phyloP scores from a whole-genome alignment of 2,797 vertebrate species.

The Linurgus olivaceus region DNA sequence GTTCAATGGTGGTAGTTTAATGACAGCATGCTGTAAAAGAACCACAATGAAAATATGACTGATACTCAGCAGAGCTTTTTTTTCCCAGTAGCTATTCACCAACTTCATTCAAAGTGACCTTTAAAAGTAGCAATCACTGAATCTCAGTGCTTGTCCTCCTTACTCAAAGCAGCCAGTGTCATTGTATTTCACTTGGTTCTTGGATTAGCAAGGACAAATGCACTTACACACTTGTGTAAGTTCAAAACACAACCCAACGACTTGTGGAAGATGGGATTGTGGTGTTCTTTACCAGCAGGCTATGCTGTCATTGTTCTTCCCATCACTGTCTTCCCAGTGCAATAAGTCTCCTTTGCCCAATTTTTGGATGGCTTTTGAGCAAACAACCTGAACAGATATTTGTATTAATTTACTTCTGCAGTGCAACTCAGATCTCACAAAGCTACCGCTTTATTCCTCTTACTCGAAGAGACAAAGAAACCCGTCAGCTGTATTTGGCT shows the following conservation, averaged over 20 bases:
- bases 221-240: rapidly evolving
- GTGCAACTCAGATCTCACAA: background rate
- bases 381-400: background rate
- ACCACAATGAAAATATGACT: background rate
- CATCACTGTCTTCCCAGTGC: background rate
- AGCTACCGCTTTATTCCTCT: background rate
- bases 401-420: background rate
- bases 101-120: background rate
- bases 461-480: background rate
- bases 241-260: background rate
- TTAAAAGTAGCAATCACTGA: background rate
- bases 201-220: background rate
- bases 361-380: background rate
- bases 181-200: background rate
- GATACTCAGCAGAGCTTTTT: background rate
- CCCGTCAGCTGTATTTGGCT: background rate
- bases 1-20: background rate
- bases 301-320: background rate
- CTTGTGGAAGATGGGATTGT: background rate
- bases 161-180: background rate
- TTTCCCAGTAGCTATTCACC: background rate
- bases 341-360: background rate
- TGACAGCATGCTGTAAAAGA: background rate
- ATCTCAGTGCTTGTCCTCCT: background rate
- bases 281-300: background rate